phyloP scores from a whole-genome alignment of 1,140 invertebrate genomes.

The Helicoverpa armigera region DNA sequence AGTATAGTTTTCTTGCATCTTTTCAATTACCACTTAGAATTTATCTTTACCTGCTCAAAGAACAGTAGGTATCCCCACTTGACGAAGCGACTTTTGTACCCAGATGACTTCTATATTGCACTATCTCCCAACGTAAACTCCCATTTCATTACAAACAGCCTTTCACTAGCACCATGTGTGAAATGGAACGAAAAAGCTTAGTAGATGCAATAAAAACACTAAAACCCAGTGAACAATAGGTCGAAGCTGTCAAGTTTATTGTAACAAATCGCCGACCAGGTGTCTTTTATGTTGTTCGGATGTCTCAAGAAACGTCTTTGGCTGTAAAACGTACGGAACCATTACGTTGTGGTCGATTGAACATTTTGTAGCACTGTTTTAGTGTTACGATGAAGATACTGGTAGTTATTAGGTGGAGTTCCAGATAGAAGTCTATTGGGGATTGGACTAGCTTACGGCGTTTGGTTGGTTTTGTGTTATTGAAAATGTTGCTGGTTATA shows the following conservation, averaged over 20 bases:
- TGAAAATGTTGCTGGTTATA: too few species aligned
- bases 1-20: too few species aligned
- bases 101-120: too few species aligned
- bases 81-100: too few species aligned
- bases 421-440: background rate
- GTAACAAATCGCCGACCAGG: constrained; percentile 41
- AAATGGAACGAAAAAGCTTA: constrained; percentile 34
- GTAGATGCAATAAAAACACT: constrained; percentile 41
- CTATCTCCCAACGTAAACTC: background rate
- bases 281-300: constrained; percentile 43
- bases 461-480: too few species aligned
- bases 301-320: constrained; percentile 24
- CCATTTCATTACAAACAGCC: background rate
- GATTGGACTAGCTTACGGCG: background rate
- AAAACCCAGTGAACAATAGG: constrained; percentile 40
- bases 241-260: constrained; percentile 44
- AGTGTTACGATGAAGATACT: background rate
- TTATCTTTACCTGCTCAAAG: too few species aligned
- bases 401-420: background rate
- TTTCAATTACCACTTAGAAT: too few species aligned
- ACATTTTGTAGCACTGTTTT: constrained; percentile 11
- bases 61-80: too few species aligned
- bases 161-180: background rate
- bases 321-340: constrained; percentile 17
- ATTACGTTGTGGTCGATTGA: constrained; percentile 2